A percentile compares a stretch with the other conserved stretches of the same genome.
Conservation (phyloP, 2,888 invertebrate species). For the Cheilosia urbana region DNA sequence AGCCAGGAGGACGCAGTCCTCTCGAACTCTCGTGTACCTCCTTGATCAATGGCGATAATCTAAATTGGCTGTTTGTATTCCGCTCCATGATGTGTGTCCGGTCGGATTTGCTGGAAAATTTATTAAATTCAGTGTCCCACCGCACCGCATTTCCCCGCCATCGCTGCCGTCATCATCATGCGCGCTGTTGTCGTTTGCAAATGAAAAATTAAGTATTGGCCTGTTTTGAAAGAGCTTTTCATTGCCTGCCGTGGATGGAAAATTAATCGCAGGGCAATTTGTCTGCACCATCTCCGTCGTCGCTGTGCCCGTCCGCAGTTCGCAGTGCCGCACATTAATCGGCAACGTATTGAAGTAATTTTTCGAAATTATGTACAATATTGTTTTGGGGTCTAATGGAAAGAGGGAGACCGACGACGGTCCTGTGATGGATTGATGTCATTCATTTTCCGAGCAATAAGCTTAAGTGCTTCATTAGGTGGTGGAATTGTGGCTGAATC, state of each 20-base stretch:
- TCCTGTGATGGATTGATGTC: slow-evolving; percentile 53
- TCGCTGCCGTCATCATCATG: slow-evolving; percentile 45
- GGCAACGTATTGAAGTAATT: slow-evolving; percentile 67
- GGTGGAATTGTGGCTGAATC: slow-evolving; percentile 33
- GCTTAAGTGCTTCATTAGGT: slow-evolving; percentile 71
- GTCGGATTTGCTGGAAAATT: slow-evolving; percentile 65
- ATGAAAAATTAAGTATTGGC: slow-evolving; percentile 71
- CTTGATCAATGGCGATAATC: slow-evolving; percentile 73
- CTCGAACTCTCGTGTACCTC: slow-evolving; percentile 51
- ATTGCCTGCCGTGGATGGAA: slow-evolving; percentile 65
- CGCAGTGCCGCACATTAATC: slow-evolving; percentile 62
- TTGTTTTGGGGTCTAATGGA: slow-evolving; percentile 22
- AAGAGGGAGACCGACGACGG: neutral
- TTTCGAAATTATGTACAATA: slow-evolving; percentile 71
- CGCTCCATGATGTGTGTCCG: slow-evolving; percentile 68
- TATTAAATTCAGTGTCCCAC: slow-evolving; percentile 63
- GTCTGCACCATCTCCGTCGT: slow-evolving; percentile 56
- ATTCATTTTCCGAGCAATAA: slow-evolving; percentile 67
- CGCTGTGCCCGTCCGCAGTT: slow-evolving; percentile 1
- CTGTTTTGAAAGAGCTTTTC: slow-evolving; percentile 74
- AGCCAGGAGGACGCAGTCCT: slow-evolving; percentile 32
- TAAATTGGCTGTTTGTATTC: slow-evolving; percentile 75
- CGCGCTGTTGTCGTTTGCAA: slow-evolving; percentile 61
- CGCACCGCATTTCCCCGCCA: slow-evolving; percentile 1
- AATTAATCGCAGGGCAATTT: slow-evolving; percentile 72